Conservation (phyloP, 2,888 invertebrate genomes). For the Vesta saturnalis region DNA sequence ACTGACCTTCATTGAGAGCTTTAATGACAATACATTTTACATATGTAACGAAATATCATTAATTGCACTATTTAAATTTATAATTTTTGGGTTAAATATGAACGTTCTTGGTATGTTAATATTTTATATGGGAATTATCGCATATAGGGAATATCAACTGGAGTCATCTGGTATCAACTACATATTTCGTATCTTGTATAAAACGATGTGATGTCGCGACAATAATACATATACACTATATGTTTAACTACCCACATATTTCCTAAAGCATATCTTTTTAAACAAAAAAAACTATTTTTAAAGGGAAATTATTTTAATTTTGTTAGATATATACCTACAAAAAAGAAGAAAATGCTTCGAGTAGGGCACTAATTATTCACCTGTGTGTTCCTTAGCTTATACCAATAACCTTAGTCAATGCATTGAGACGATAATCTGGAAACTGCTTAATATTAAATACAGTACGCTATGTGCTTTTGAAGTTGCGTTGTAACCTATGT, state of each 20-base stretch:
- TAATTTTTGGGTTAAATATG: neutral
- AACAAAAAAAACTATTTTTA: conserved; percentile 28
- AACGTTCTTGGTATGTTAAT: conserved; percentile 40
- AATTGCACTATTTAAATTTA: conserved; percentile 4
- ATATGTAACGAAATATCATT: neutral
- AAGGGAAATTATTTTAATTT: conserved; percentile 34
- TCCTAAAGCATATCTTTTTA: conserved; percentile 29
- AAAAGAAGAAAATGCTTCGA: conserved; percentile 21
- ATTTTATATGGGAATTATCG: conserved; percentile 41
- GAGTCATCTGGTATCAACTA: conserved; percentile 27
- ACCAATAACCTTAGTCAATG: conserved; percentile 51
- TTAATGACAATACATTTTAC: neutral
- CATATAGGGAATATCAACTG: conserved; percentile 28
- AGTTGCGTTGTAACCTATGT: conserved; percentile 58
- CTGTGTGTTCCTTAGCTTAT: conserved; percentile 58
- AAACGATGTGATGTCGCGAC: conserved; percentile 36
- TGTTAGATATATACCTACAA: conserved; percentile 27
- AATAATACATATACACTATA: conserved; percentile 36
- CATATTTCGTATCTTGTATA: conserved; percentile 33
- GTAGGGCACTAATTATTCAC: conserved; percentile 45
- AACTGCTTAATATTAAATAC: conserved; percentile 50
- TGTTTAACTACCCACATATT: conserved; percentile 31
- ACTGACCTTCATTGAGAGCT: neutral
- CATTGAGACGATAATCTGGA: conserved; percentile 51
- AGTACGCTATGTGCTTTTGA: conserved; percentile 61